A percentile compares a stretch with the other conserved stretches of the same genome.
phyloP scores from a whole-genome alignment of 2,113 vertebrate species.

The Mugil cephalus region DNA sequence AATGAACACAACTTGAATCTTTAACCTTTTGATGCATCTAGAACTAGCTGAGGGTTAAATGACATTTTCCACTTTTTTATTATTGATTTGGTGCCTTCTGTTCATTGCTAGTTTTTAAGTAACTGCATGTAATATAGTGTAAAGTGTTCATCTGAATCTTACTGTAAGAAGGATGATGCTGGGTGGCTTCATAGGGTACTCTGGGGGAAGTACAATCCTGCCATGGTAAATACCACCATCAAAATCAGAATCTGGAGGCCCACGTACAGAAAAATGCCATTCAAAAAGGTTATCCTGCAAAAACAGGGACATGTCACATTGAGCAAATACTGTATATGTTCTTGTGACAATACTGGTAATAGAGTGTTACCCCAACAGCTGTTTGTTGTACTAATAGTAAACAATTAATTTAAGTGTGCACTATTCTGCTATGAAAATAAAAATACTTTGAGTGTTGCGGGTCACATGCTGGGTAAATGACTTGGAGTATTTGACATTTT shows the following conservation, averaged over 20 bases:
- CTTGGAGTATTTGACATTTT: too few relatives aligned
- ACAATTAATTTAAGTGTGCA: not conserved
- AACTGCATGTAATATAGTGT: too few relatives aligned
- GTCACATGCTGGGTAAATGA: too few relatives aligned
- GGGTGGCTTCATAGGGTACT: slow-evolving; percentile 99
- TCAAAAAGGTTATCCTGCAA: slow-evolving; percentile 98
- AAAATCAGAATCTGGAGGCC: slow-evolving; percentile 97
- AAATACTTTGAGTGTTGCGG: too few relatives aligned
- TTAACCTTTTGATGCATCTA: slow-evolving; percentile 29
- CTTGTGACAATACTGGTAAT: slow-evolving; percentile 2
- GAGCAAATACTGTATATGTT: not conserved
- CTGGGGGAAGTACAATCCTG: slow-evolving; percentile 95
- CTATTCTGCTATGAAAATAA: not conserved
- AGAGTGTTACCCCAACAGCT: not conserved
- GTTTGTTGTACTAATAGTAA: not conserved
- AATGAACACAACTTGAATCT: too few relatives aligned
- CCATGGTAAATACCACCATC: slow-evolving; percentile 97
- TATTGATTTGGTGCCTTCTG: too few relatives aligned
- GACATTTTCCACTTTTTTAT: too few relatives aligned
- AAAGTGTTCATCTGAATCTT: slow-evolving; percentile 63
- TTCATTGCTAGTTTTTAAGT: too few relatives aligned
- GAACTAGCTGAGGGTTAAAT: slow-evolving; percentile 40
- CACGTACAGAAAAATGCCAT: slow-evolving; percentile 98
- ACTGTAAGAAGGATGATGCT: slow-evolving; percentile 98
- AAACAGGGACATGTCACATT: slow-evolving; percentile 4